phyloP scores from a whole-genome alignment of 92 coral and sea anemone genomes.

The Bergia puertoricense region DNA sequence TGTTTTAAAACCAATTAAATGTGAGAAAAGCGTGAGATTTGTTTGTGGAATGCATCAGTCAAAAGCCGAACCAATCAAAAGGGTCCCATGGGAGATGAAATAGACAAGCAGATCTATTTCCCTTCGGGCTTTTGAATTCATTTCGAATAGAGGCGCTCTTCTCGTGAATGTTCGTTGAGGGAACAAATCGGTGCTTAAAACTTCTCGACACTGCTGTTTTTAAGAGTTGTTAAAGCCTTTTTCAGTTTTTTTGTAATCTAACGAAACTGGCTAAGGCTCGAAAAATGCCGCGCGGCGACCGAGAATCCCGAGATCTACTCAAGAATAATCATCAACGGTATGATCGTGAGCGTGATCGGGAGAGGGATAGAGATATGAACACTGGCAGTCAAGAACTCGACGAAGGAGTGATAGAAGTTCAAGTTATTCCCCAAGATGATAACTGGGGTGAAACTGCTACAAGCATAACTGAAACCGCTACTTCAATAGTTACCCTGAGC shows the following conservation, averaged over 20 bases:
- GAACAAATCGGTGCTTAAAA: conserved; percentile 5
- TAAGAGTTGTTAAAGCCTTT: not conserved
- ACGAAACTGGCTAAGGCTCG: conserved; percentile 15
- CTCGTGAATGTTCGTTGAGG: conserved; percentile 16
- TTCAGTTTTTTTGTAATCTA: not conserved
- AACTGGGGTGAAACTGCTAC: conserved; percentile 99
- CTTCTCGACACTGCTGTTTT: conserved; percentile 1
- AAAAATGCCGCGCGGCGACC: conserved; percentile 74
- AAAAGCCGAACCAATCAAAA: conserved; percentile 69
- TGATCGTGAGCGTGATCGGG: conserved; percentile 72
- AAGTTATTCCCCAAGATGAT: conserved; percentile 98
- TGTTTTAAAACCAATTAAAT: conserved; percentile 32
- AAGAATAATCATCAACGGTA: conserved; percentile 44
- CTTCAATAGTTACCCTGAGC: conserved; percentile 93
- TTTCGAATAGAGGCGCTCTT: conserved; percentile 36
- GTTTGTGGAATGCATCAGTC: conserved; percentile 28
- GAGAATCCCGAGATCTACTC: conserved; percentile 45
- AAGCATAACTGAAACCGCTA: conserved; percentile 96
- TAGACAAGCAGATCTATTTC: conserved; percentile 28
- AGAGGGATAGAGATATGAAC: conserved; percentile 58
- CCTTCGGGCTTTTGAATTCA: conserved; percentile 36
- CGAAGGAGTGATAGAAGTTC: conserved; percentile 98
- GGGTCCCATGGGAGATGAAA: conserved; percentile 65
- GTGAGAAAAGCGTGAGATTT: conserved; percentile 8
- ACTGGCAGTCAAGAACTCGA: conserved; percentile 87